Conservation (phyloP, 2,888 invertebrate genomes). For the Nasonia oneida region DNA sequence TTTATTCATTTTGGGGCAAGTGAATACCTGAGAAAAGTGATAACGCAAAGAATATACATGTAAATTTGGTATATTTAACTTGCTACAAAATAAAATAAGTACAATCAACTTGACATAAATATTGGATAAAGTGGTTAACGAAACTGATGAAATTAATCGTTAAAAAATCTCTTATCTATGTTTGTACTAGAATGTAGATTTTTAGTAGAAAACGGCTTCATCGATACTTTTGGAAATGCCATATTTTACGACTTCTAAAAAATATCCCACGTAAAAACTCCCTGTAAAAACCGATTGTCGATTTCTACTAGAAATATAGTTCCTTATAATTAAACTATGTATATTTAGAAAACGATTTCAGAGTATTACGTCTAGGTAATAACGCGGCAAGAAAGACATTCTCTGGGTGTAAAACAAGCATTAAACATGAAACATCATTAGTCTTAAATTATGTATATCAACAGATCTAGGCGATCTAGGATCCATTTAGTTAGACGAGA, state of each 20-base stretch:
- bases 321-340: slow-evolving; percentile 41
- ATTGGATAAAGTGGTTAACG: slow-evolving; percentile 7
- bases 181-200: slow-evolving; percentile 51
- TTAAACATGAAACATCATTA: slow-evolving; percentile 63
- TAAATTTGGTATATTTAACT: slow-evolving; percentile 28
- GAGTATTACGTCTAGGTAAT: slow-evolving; percentile 66
- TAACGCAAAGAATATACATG: slow-evolving; percentile 1
- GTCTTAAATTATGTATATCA: slow-evolving; percentile 62
- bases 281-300: slow-evolving; percentile 23
- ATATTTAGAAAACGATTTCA: slow-evolving; percentile 61
- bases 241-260: not conserved
- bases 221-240: slow-evolving; percentile 9
- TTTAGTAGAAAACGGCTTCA: slow-evolving; percentile 42
- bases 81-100: slow-evolving; percentile 29
- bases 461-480: slow-evolving; percentile 72
- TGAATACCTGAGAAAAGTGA: slow-evolving; percentile 36
- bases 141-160: slow-evolving; percentile 20
- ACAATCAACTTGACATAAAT: not conserved
- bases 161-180: slow-evolving; percentile 22
- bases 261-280: not conserved
- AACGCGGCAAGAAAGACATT: slow-evolving; percentile 46
- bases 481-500: slow-evolving; percentile 75
- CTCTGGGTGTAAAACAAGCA: slow-evolving; percentile 59
- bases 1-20: slow-evolving; percentile 41
- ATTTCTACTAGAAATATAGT: slow-evolving; percentile 51